Evolutionary conservation across 2,797 vertebrate genomes (phyloP), one percentile per base, ranked within the genome.

Genomic region (Borostomias antarcticus): DNA sequence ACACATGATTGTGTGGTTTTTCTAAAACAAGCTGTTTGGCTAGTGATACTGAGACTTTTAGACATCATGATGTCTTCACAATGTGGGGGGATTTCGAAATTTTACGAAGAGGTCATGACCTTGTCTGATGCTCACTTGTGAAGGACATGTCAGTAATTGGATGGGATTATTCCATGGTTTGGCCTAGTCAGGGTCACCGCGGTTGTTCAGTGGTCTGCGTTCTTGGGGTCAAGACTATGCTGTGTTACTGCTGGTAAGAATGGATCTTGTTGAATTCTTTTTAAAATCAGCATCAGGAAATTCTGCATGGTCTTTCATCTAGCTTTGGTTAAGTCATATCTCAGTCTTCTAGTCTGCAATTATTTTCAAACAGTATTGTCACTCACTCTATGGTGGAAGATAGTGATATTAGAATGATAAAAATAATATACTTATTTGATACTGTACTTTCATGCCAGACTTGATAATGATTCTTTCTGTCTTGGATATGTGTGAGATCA

Each of bases 141-240:
- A 83, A 64, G 69, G 79, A 73, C 77, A 69, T 80, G 76, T 71
- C 58, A 6, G 77, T 87, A 82, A 88, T 81, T 90, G 84, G 62
- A 81, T 50, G 33, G 73, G 85, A 85, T 88, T 87, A 81, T 82
- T 69, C 79, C 68, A 67, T 58, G 61, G 66, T 75, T 72, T 64
- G 63, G 65, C 56, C 68, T 68, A 50, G 62, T 10, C 5, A 37
- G 76, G 84, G 83, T 84, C 78, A 68, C 66, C 3, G 80, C 73
- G 76, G 81, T 78, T 70, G 10, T 76, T 81, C 64, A 69, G 69
- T 69, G 83, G 73, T 62, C 78, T 71, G 75, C 74, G 78, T 62
- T 23, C 68, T 54, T 70, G 71, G 81, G 79, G 73, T 85, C 76
- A 76, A 64, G 75, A 64, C 43, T 40, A 33, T 45, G 53, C 54